Conservation (phyloP, 2,888 invertebrate species). For the Troides oblongomaculatus region DNA sequence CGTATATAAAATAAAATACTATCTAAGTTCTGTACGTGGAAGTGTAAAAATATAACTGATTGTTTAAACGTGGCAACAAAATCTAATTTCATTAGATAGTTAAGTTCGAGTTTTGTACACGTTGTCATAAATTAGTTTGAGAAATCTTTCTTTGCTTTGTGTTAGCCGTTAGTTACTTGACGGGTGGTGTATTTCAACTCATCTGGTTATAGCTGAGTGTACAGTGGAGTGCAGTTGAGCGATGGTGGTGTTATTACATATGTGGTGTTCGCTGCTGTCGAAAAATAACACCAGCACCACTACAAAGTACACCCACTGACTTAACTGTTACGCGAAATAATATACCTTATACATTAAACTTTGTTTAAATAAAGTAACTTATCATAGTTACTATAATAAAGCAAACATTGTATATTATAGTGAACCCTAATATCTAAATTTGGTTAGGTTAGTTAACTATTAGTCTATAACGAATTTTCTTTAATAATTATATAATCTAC, state of each 20-base stretch:
- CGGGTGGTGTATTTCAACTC: conserved; percentile 21
- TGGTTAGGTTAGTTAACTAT: too few relatives aligned
- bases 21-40: too few relatives aligned
- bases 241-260: conserved; percentile 28
- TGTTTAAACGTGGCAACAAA: background rate
- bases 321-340: conserved; percentile 4
- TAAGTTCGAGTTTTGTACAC: background rate
- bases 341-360: conserved; percentile 3
- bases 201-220: conserved; percentile 19
- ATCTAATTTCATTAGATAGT: background rate
- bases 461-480: too few relatives aligned
- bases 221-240: conserved; percentile 28
- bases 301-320: conserved; percentile 18
- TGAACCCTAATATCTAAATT: too few relatives aligned
- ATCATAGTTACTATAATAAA: background rate
- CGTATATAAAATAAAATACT: too few relatives aligned
- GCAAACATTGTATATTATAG: too few relatives aligned
- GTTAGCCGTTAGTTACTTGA: background rate
- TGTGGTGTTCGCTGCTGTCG: conserved; percentile 27
- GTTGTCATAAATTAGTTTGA: background rate
- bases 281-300: conserved; percentile 31
- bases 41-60: too few relatives aligned
- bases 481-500: too few relatives aligned
- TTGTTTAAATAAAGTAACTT: background rate
- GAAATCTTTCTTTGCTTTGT: conserved; percentile 1